Base-by-base conservation (phyloP, 2,113 vertebrate species). In the Todiramphus saurophagus region DNA sequence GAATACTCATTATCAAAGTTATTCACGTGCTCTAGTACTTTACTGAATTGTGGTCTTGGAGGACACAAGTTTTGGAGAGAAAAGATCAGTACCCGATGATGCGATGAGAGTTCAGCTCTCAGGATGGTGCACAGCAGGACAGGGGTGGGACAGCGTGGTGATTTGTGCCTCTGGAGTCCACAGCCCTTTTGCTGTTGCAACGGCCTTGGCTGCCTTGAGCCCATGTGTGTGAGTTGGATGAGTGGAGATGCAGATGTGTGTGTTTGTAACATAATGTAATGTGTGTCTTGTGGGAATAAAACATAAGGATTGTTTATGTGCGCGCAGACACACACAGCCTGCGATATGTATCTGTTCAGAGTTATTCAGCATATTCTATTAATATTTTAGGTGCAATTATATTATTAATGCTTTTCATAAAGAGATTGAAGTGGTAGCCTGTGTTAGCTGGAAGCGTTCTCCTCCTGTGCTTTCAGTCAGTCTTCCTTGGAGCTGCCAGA, bases 351-450 rank as follows among this genome's bases (percentile, higher is more conserved):
- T 63, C 89, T 81, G 39, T 33, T 89, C 48, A 16, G 33, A 28
- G 73, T 53, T 94, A 66, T 85, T 93, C 58, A 58, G 77, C 53
- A 4, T 66, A 87, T 87, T 91, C 48, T 44, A 31, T 85, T 37
- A 51, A 80, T 94, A 48, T 87, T 89, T 83, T 31, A 77, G 77
- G 14, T 69, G 67, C 73, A 94, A 96, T 96, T 82, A 50, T 31
- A 67, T 94, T 94, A 91, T 95, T 89, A 87, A 95, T 69, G 77
- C 16, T 1, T 62, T 74, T 59, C 86, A 93, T 27, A 69, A 87
- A 93, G 60, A 72, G 68, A 64, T 30, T 0, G 55, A 66, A 62
- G 77, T 0, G 0, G 33, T 86, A 68, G 60, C 70, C 80, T 30
- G 43, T 51, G 66, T 60, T 76, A 58, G 18, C 75, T 75, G 69